Evolutionary conservation across 2,113 vertebrate genomes (phyloP), one percentile per base, ranked within the genome.

Genomic region (Menidia beryllina): DNA sequence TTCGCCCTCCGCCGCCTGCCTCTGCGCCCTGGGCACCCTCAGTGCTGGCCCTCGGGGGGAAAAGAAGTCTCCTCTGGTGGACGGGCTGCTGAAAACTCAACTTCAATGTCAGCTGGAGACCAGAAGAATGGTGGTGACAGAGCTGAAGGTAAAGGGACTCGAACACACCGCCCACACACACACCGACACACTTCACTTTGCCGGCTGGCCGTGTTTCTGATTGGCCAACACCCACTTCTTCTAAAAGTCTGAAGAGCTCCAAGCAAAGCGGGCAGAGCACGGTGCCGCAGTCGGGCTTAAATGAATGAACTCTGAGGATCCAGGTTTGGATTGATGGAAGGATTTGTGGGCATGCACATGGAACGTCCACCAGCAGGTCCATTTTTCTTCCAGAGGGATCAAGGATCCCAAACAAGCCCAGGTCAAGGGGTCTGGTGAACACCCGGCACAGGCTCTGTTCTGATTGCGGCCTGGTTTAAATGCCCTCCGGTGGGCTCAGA

Each of bases 71-170:
- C 56, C 53, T 69, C 57, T 23, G 72, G 64, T 45, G 52, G 86
- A 84, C 67, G 45, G 74, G 49, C 54, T 30, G 67, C 85, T 80
- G 30, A 79, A 78, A 83, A 81, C 82, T 77, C 38, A 88, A 86
- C 82, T 86, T 87, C 87, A 88, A 93, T 94, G 92, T 92, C 93
- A 83, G 88, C 88, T 69, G 84, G 85, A 69, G 84, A 88, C 27
- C 79, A 86, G 73, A 83, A 67, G 76, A 68, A 83, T 82, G 89
- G 69, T 83, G 86, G 79, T 71, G 89, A 90, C 79, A 77, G 78
- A 84, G 71, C 60, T 73, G 74, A 86, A 93, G 93, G 93, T 93
- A 93, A 81, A 19, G 39, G 13, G 5, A 69, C 48, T 74, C 63
- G 71, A 55, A 51, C 20, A 50, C 59, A 53, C 47, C 10, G 30